These are phyloP conservation scores for Oceanites oceanicus DNA, from an alignment of 2,113 vertebrate genomes.

Conservation along the genomic window DNA sequence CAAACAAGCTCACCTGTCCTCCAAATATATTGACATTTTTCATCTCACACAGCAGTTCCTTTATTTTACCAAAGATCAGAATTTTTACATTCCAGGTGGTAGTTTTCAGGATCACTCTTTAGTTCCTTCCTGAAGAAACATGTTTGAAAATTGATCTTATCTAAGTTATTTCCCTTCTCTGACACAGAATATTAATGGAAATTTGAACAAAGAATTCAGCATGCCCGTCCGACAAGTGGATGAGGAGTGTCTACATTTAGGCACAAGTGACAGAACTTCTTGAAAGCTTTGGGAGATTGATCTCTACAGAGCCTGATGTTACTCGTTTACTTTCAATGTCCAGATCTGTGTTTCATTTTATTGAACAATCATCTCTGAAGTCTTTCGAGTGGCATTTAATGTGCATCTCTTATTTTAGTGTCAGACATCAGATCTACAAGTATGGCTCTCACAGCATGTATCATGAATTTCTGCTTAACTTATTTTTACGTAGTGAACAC, in stretches of 20 bases:
- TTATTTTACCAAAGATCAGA: neutral
- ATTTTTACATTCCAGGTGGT: neutral
- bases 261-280: neutral
- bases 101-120: neutral
- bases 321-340: neutral
- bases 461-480: neutral
- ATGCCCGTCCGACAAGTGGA: neutral
- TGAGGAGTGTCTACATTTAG: neutral
- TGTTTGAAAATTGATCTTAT: conserved; percentile 38
- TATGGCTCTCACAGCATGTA: accelerated
- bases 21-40: neutral
- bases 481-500: neutral
- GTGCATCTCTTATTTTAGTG: neutral
- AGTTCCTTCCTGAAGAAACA: neutral
- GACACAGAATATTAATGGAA: neutral
- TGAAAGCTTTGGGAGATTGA: neutral
- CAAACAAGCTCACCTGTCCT: neutral
- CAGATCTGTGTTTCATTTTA: neutral
- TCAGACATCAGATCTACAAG: neutral
- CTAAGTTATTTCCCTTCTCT: conserved; percentile 33
- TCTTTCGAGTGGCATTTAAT: neutral
- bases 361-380: neutral
- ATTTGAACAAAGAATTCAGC: neutral
- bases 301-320: neutral
- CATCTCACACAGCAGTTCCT: neutral